Percentiles rank a stretch among this genome's conserved stretches.
Conservation (phyloP, 2,888 invertebrate species). For the Scrobipalpa atriplicella region DNA sequence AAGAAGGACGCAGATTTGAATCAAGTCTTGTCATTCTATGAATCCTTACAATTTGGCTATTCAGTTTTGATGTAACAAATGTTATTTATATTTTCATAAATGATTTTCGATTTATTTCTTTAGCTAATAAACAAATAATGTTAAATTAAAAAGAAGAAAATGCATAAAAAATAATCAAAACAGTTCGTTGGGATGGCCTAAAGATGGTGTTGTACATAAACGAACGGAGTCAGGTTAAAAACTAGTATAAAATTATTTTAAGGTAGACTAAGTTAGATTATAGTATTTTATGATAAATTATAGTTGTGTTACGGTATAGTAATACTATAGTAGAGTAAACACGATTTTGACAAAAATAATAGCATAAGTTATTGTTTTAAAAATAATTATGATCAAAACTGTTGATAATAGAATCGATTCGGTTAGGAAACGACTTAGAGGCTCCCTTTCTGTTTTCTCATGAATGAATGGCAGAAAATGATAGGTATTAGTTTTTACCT, state of each 20-base stretch:
- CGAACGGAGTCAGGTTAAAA: conserved; percentile 5
- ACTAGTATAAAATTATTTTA: conserved; percentile 12
- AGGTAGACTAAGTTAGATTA: conserved; percentile 12
- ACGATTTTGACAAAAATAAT: neutral
- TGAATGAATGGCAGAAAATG: too few species aligned
- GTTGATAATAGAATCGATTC: too few species aligned
- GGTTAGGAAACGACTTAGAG: too few species aligned
- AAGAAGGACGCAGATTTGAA: too few species aligned
- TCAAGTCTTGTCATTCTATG: too few species aligned
- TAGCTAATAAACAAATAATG: neutral
- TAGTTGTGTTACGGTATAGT: neutral
- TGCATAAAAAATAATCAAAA: neutral
- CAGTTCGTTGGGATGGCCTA: neutral
- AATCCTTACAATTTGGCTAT: neutral
- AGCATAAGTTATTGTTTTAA: neutral
- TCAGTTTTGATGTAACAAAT: neutral
- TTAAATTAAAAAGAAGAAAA: neutral
- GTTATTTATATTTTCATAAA: conserved; percentile 1
- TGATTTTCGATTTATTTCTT: neutral
- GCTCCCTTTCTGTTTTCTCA: too few species aligned
- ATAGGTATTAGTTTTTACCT: too few species aligned
- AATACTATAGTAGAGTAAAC: neutral
- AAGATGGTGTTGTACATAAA: conserved; percentile 1
- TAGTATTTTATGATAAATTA: conserved; percentile 9
- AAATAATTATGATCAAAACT: too few species aligned